Conservation (phyloP, 2,888 invertebrate genomes). For the Acanthoscelides obtectus region DNA sequence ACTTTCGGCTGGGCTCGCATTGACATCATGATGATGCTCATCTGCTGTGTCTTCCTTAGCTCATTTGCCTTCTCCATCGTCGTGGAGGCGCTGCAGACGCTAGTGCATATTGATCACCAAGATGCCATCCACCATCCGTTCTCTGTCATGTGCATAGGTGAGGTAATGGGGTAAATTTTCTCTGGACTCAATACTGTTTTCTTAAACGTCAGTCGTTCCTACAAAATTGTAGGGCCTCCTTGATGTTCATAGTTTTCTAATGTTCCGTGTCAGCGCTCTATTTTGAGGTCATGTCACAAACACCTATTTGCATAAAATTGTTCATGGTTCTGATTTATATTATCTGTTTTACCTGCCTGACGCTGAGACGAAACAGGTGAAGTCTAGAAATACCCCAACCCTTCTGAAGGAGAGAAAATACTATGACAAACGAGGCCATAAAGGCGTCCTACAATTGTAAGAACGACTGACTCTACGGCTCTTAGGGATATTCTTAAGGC, state of each 20-base stretch:
- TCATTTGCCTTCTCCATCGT: constrained; percentile 78
- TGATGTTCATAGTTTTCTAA: no score
- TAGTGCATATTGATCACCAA: constrained; percentile 68
- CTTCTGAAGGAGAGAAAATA: no score
- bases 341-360: no score
- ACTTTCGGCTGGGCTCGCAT: constrained; percentile 92
- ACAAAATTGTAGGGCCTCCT: no score
- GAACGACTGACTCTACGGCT: neutral
- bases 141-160: constrained; percentile 64
- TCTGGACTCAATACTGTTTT: neutral
- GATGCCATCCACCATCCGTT: constrained; percentile 72
- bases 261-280: no score
- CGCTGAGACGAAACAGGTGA: neutral
- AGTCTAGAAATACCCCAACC: neutral
- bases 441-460: neutral
- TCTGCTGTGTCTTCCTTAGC: constrained; percentile 75
- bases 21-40: constrained; percentile 78
- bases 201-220: neutral
- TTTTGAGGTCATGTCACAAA: no score
- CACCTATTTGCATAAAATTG: no score
- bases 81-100: constrained; percentile 76
- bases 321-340: no score
- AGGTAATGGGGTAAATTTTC: constrained; percentile 1
- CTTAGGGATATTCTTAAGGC: no score
- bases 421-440: no score